A percentile compares a stretch with the other conserved stretches of the same genome.
Evolutionary conservation across 2,113 vertebrate species (phyloP).

Genomic region (Aegithalos caudatus): DNA sequence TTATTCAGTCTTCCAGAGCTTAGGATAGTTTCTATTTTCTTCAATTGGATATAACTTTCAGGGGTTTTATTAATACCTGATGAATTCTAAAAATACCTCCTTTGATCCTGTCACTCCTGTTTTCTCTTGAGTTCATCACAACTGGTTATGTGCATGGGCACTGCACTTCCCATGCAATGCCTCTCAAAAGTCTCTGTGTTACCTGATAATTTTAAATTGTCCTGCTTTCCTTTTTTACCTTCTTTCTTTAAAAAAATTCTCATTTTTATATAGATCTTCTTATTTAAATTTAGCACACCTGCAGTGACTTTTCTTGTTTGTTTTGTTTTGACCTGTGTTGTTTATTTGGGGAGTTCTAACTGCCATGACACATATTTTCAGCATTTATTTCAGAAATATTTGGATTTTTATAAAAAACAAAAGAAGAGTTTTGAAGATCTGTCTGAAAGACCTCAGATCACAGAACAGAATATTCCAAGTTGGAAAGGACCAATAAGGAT

Average conservation of each 20-base stretch:
- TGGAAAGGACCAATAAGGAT: neutral
- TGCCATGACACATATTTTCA: neutral
- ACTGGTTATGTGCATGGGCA: accelerated
- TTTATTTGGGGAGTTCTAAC: neutral
- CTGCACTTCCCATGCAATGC: neutral
- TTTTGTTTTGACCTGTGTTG: neutral
- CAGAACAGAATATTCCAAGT: neutral
- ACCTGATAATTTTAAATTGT: neutral
- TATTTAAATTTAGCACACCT: neutral
- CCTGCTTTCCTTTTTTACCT: neutral
- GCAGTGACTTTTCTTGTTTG: neutral
- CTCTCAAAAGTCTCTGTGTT: neutral
- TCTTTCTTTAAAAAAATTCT: neutral
- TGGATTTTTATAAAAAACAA: neutral
- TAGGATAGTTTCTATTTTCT: neutral
- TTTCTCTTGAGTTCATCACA: neutral
- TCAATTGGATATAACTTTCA: neutral
- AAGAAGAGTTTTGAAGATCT: neutral
- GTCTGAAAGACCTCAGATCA: neutral
- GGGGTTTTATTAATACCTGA: neutral
- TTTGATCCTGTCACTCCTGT: neutral
- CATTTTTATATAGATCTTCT: neutral
- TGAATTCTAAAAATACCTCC: neutral
- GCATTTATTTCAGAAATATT: neutral
- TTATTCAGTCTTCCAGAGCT: neutral